phyloP scores from a whole-genome alignment of 2,113 vertebrate species.

The Corydoras maculifer region DNA sequence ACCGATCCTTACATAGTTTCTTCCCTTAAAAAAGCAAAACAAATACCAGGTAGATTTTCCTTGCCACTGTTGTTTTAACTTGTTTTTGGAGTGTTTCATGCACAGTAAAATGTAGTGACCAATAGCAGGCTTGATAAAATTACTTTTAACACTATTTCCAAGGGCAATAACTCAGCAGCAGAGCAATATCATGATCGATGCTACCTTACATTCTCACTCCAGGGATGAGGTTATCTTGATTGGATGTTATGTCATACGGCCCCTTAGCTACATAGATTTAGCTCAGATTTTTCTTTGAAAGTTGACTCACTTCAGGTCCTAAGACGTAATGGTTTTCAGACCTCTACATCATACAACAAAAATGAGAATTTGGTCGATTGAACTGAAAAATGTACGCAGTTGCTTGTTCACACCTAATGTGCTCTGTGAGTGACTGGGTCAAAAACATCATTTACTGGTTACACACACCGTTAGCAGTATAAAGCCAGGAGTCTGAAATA shows the following conservation, averaged over 20 bases:
- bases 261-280: constrained; percentile 26
- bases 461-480: neutral
- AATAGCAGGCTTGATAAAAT: constrained; percentile 35
- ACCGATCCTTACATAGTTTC: too few relatives aligned
- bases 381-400: constrained; percentile 1
- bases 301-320: constrained; percentile 22
- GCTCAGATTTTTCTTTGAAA: constrained; percentile 17
- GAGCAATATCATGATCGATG: constrained; percentile 36
- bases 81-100: too few relatives aligned
- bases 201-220: constrained; percentile 26
- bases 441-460: constrained; percentile 24
- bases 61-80: too few relatives aligned
- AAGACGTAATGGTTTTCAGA: constrained; percentile 19
- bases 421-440: constrained; percentile 23
- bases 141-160: constrained; percentile 38
- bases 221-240: constrained; percentile 20
- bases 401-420: constrained; percentile 11
- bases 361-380: constrained; percentile 21
- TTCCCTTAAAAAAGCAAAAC: too few relatives aligned
- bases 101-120: constrained; percentile 30
- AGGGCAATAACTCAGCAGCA: constrained; percentile 33
- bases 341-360: constrained; percentile 9
- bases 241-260: constrained; percentile 27
- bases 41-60: too few relatives aligned
- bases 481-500: neutral